Evolutionary conservation across 2,113 vertebrate genomes (phyloP), one percentile per base, ranked within the genome.

Genomic region (Tupaia chinensis): DNA sequence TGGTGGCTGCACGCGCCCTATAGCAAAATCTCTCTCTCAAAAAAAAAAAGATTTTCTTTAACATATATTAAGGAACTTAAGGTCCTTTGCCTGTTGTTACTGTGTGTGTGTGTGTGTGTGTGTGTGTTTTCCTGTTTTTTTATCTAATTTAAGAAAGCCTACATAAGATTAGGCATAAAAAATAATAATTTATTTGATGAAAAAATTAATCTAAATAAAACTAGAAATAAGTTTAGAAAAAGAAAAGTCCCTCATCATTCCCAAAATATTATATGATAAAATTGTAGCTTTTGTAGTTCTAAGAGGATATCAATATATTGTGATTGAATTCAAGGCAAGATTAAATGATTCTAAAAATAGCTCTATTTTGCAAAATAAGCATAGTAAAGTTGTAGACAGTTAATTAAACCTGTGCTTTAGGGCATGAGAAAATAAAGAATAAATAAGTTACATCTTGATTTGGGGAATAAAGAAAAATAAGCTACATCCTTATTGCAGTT

Each of bases 401-500:
- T 82, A 94, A 91, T 97, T 82, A 94, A 94, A 93, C 89, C 34
- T 95, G 53, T 82, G n/a, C 16, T 73, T 65, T 58, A 80, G 44
- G 13, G 65, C 23, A 56, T 44, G 17, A 63, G 23, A 78, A n/a
- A 87, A 63, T 23, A 85, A 34, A n/a, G 19, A 61, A 82, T 44
- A 93, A 78, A 60, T 68, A 73, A 90, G 9, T 53, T 63, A 68
- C 7, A 63, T 88, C 27, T 34, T 82, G n/a, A 32, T 94, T 56
- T 73, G 84, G 56, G 53, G 27, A 86, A 76, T 23, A 85, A 34
- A n/a, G 19, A 61, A 82, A 93, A 78, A 60, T 68, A 73, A 90
- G 9, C 58, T 63, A 68, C 7, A 63, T 88, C 56, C 10, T 93
- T 9, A 66, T 15, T 69, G 6, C 10, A 70, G 22, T 81, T 78